Evolutionary conservation across 2,113 vertebrate genomes (phyloP).

Genomic region (Crypturellus undulatus): DNA sequence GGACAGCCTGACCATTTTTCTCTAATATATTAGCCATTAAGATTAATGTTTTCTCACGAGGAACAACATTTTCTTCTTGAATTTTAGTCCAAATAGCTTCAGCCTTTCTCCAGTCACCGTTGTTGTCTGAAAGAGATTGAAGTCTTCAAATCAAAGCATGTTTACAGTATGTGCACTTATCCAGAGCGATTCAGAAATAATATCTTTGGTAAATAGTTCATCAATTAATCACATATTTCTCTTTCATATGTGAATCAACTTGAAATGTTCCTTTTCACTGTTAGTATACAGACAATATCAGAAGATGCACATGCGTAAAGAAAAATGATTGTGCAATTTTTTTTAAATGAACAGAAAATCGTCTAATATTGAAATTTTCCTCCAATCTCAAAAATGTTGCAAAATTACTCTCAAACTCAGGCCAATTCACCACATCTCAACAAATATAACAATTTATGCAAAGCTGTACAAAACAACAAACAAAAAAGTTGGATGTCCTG

Average conservation of each 20-base stretch:
- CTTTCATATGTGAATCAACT: too few relatives aligned
- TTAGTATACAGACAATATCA: too few relatives aligned
- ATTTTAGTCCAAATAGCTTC: slow-evolving; percentile 92
- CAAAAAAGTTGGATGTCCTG: background rate
- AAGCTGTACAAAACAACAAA: background rate
- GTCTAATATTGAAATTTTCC: too few relatives aligned
- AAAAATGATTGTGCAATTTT: too few relatives aligned
- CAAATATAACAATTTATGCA: background rate
- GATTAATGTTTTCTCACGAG: slow-evolving; percentile 85
- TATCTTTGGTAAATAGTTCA: background rate
- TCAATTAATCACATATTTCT: too few relatives aligned
- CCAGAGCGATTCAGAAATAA: background rate
- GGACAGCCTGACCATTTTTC: slow-evolving; percentile 87
- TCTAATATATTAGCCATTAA: slow-evolving; percentile 85
- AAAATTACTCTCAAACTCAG: background rate
- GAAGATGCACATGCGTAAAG: too few relatives aligned
- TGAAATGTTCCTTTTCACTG: too few relatives aligned
- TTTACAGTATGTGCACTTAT: background rate
- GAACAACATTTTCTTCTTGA: slow-evolving; percentile 93
- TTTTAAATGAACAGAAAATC: too few relatives aligned
- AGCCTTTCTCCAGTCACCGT: slow-evolving; percentile 85
- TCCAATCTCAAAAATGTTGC: background rate
- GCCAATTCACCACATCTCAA: background rate
- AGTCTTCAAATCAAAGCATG: background rate
- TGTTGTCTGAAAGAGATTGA: slow-evolving; percentile 77